Evolutionary conservation across 2,797 vertebrate genomes (phyloP).

Genomic region (Menidia menidia): DNA sequence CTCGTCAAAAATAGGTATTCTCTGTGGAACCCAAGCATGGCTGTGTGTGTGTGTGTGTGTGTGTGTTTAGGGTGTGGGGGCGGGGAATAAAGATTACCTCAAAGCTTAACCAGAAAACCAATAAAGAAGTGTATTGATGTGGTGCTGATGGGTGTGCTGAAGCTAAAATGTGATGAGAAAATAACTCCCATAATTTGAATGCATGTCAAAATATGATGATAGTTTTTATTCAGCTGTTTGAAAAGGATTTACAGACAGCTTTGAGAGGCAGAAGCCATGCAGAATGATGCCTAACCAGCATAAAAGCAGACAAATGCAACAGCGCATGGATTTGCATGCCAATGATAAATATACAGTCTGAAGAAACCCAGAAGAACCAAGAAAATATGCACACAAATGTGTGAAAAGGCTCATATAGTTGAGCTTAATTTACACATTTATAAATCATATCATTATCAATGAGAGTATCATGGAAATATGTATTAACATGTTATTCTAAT

Average conservation of each 20-base stretch:
- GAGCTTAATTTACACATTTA: no score
- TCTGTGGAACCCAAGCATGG: not conserved
- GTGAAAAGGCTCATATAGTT: not conserved
- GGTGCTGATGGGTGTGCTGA: constrained; percentile 25
- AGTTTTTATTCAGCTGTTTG: constrained; percentile 10
- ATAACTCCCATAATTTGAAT: constrained; percentile 31
- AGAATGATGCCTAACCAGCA: constrained; percentile 1
- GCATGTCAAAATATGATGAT: constrained; percentile 41
- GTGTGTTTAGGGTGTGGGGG: not conserved
- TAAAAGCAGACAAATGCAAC: not conserved
- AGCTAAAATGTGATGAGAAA: constrained; percentile 34
- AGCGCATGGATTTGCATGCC: not conserved
- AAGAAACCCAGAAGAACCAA: not conserved
- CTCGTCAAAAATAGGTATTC: not conserved
- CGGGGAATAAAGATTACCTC: constrained; percentile 41
- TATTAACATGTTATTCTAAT: no score
- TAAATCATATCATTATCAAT: no score
- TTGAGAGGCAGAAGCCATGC: constrained; percentile 35
- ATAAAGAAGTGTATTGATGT: constrained; percentile 47
- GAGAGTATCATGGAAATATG: no score
- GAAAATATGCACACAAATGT: not conserved
- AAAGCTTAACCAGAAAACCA: constrained; percentile 26
- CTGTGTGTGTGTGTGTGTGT: not conserved
- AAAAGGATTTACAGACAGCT: constrained; percentile 29
- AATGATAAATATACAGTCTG: not conserved